Conservation (phyloP, 2,113 vertebrate species). For the Oophaga pumilio region DNA sequence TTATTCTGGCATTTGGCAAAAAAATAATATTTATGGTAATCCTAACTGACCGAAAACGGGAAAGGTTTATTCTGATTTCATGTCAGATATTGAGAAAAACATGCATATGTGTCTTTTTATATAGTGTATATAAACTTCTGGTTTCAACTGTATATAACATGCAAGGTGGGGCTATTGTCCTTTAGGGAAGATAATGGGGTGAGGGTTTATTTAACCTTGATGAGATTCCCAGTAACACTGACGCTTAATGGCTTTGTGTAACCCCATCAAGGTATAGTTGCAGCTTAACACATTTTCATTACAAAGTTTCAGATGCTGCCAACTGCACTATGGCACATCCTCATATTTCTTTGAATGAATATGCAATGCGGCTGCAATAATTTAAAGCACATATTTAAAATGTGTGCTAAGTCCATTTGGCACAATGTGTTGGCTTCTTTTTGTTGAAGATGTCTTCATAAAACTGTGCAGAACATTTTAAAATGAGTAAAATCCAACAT, state of each 20-base stretch:
- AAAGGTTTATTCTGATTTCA: no score
- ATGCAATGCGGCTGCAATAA: conserved; percentile 57
- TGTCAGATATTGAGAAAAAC: no score
- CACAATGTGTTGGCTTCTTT: conserved; percentile 53
- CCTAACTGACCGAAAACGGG: no score
- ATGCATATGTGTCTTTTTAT: no score
- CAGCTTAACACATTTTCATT: conserved; percentile 57
- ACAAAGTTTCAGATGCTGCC: conserved; percentile 49
- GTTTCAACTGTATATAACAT: no score
- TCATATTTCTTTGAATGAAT: conserved; percentile 59
- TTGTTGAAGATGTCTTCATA: conserved; percentile 57
- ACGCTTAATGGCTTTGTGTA: conserved; percentile 42
- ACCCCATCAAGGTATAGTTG: conserved; percentile 42
- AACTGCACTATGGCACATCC: conserved; percentile 57
- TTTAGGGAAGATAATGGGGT: conserved; percentile 3
- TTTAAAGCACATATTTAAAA: conserved; percentile 60
- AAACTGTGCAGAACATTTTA: conserved; percentile 59
- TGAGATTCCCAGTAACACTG: conserved; percentile 47
- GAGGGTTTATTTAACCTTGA: conserved; percentile 29
- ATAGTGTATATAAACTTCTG: no score
- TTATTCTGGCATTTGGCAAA: no score
- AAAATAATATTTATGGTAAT: no score
- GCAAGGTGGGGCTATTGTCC: neutral
- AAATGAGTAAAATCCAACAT: conserved; percentile 58
- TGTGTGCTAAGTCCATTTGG: conserved; percentile 59